Percentiles rank a stretch among this genome's conserved stretches.
Evolutionary conservation across 2,113 vertebrate genomes (phyloP).

Genomic region (Thalassoma bifasciatum): DNA sequence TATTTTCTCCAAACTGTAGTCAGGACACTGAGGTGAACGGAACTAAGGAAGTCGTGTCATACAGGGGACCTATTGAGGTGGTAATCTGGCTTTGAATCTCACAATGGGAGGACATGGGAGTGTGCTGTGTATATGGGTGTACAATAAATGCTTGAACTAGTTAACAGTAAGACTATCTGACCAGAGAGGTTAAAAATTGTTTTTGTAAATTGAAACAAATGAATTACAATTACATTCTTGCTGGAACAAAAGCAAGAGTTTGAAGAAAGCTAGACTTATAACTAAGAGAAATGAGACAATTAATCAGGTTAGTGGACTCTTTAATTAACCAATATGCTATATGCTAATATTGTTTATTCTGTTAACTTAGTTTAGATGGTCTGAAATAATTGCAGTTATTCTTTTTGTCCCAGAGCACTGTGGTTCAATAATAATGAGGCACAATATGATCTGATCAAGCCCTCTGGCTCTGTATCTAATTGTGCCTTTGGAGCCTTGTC

Average conservation of each 20-base stretch:
- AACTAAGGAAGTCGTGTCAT: no score
- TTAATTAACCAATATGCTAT: not conserved
- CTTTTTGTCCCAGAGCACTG: conserved; percentile 12
- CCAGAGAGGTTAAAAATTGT: no score
- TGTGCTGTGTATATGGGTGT: no score
- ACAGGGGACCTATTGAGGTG: no score
- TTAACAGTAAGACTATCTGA: no score
- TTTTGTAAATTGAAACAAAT: no score
- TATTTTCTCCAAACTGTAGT: no score
- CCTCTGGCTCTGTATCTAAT: conserved; percentile 50
- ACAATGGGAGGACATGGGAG: no score
- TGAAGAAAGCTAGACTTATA: not conserved
- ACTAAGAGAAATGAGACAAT: not conserved
- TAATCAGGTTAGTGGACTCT: not conserved
- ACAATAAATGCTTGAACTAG: no score
- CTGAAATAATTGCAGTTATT: conserved; percentile 16
- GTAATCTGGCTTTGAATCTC: no score
- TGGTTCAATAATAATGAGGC: conserved; percentile 56
- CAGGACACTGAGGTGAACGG: no score
- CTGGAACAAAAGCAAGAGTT: not conserved
- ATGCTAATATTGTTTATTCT: conserved; percentile 5
- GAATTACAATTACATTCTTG: no score
- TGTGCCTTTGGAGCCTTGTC: conserved; percentile 51
- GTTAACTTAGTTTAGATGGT: conserved; percentile 15
- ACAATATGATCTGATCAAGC: conserved; percentile 54